phyloP scores from a whole-genome alignment of 2,113 vertebrate genomes.

The Trematocara unimaculatum region DNA sequence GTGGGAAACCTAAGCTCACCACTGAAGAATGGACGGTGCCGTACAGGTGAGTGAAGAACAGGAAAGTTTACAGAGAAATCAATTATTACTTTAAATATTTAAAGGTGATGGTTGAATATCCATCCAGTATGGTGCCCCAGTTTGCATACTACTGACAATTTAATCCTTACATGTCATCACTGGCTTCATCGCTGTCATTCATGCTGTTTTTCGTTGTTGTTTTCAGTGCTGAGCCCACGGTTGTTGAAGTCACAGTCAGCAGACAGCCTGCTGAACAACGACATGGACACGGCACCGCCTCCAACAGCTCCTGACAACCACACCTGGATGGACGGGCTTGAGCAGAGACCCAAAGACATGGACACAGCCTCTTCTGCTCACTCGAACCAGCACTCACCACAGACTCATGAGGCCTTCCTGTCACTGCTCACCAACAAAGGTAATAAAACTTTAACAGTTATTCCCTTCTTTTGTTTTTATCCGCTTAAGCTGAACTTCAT shows the following conservation, averaged over 20 bases:
- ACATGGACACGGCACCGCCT: constrained; percentile 77
- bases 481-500: not conserved
- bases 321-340: constrained; percentile 83
- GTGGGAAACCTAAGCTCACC: constrained; percentile 84
- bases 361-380: constrained; percentile 80
- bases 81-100: not conserved
- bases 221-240: constrained; percentile 77
- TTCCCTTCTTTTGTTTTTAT: not conserved
- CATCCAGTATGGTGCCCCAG: not conserved
- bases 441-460: constrained; percentile 11
- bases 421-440: constrained; percentile 94
- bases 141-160: not conserved
- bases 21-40: constrained; percentile 88
- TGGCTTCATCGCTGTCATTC: not conserved
- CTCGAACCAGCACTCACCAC: constrained; percentile 73
- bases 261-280: constrained; percentile 84
- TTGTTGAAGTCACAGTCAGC: constrained; percentile 88
- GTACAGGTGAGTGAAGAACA: constrained; percentile 73
- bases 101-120: not conserved
- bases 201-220: not conserved
- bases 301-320: constrained; percentile 70
- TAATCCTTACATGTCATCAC: not conserved
- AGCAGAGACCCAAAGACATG: constrained; percentile 76
- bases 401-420: constrained; percentile 91
- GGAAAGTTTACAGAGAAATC: not conserved